These are phyloP conservation scores for Tipula lateralis DNA, from an alignment of 2,888 invertebrate genomes.

Conservation along the genomic window DNA sequence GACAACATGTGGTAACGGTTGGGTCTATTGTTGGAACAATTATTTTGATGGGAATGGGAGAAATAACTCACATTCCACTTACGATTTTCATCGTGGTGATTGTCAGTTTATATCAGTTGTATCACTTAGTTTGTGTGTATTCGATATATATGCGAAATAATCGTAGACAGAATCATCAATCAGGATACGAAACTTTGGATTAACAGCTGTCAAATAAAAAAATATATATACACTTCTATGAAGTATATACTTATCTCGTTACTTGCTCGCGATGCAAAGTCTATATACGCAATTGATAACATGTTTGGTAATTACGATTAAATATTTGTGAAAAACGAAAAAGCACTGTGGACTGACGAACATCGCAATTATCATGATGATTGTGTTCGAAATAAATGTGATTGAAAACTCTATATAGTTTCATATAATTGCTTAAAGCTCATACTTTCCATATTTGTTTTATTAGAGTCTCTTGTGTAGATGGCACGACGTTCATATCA, in stretches of 20 bases:
- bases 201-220: neutral
- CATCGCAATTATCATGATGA: too few relatives aligned
- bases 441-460: too few relatives aligned
- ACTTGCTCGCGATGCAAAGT: too few relatives aligned
- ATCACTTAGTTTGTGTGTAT: neutral
- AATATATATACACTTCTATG: neutral
- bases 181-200: neutral
- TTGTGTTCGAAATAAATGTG: too few relatives aligned
- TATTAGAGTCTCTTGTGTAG: too few relatives aligned
- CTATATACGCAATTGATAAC: too few relatives aligned
- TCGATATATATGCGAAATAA: neutral
- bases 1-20: neutral
- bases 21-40: neutral
- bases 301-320: too few relatives aligned
- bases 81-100: neutral
- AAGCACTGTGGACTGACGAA: too few relatives aligned
- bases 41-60: neutral
- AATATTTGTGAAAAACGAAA: too few relatives aligned
- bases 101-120: neutral
- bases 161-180: neutral
- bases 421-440: too few relatives aligned
- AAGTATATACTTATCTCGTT: neutral
- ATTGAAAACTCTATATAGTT: too few relatives aligned
- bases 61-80: neutral
- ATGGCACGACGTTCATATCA: too few relatives aligned